Evolutionary conservation across 2,888 invertebrate genomes (phyloP).

Genomic region (Slavum lentiscoides): DNA sequence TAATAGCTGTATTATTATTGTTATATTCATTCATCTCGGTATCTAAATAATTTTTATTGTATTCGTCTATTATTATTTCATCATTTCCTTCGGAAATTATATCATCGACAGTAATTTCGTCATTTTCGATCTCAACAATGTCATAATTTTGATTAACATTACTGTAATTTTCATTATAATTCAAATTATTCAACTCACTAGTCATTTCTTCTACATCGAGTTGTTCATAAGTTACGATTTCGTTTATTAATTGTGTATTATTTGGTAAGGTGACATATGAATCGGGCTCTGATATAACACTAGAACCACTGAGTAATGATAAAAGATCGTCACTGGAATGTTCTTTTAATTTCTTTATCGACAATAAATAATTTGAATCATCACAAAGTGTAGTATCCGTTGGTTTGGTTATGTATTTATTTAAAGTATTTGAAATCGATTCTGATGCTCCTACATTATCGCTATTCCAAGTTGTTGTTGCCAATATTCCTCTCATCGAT

Average conservation of each 20-base stretch:
- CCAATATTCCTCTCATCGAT: neutral
- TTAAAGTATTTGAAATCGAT: neutral
- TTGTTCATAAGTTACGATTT: neutral
- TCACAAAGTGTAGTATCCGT: neutral
- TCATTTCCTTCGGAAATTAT: neutral
- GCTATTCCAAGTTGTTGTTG: neutral
- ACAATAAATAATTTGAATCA: neutral
- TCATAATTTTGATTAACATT: too few relatives aligned
- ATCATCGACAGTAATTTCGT: neutral
- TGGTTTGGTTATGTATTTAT: neutral
- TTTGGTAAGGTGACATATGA: neutral
- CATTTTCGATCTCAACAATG: too few relatives aligned
- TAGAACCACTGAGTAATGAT: slow-evolving; percentile 20
- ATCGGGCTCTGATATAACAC: neutral
- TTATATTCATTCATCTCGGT: neutral
- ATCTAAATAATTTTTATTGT: too few relatives aligned
- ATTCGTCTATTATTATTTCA: neutral
- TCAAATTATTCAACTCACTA: neutral
- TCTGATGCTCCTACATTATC: neutral
- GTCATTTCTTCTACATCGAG: neutral
- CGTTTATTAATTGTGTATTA: neutral
- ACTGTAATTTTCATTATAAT: neutral
- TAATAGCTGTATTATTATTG: neutral
- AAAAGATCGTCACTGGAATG: neutral
- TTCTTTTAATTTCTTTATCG: neutral